Conservation (phyloP, 2,113 vertebrate genomes). For the Apteryx owenii region DNA sequence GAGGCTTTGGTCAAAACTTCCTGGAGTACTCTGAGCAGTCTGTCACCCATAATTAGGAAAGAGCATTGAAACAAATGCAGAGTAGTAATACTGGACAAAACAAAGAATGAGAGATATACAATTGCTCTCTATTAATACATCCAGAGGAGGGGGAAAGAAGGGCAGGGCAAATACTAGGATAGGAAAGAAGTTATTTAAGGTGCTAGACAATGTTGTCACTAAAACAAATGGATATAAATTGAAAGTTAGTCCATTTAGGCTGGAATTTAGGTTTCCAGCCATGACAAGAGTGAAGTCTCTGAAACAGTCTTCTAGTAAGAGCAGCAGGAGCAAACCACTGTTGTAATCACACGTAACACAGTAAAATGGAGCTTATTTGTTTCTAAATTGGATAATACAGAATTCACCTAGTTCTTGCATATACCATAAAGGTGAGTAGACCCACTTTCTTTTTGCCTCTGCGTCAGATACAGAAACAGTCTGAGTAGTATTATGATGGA, state of each 20-base stretch:
- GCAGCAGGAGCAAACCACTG: background rate
- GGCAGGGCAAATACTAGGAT: conserved; percentile 59
- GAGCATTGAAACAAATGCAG: background rate
- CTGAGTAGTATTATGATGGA: background rate
- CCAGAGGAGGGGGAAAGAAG: conserved; percentile 42
- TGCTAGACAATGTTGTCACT: conserved; percentile 64
- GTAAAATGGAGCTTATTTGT: background rate
- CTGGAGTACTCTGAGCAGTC: background rate
- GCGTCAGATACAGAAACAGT: background rate
- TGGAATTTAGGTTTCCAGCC: background rate
- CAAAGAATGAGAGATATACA: conserved; percentile 34
- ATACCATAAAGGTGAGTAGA: conserved; percentile 27
- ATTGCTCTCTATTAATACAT: conserved; percentile 66
- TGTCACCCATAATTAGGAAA: background rate
- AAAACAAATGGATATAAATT: conserved; percentile 69
- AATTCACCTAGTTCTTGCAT: background rate
- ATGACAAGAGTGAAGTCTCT: background rate
- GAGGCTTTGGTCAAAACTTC: background rate
- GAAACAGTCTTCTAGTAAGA: background rate
- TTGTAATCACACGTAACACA: background rate
- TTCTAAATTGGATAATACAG: background rate
- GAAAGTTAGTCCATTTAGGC: background rate
- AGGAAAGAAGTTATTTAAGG: conserved; percentile 66
- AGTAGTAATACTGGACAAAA: background rate
- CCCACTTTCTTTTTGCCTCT: background rate